phyloP scores from a whole-genome alignment of 35 echinoderm and acorn worm species.

The Chiridota heheva region DNA sequence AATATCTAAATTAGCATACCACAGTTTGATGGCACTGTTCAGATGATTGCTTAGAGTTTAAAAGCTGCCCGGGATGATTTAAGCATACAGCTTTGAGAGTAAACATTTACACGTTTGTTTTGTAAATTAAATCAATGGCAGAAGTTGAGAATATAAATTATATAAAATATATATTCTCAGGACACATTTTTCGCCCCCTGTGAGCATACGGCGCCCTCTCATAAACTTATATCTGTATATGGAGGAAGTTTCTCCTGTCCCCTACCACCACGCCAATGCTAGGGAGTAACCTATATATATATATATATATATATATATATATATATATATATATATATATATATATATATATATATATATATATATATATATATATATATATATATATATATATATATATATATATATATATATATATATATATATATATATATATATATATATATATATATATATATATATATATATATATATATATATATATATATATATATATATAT shows the following conservation, averaged over 20 bases:
- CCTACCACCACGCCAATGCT: neutral
- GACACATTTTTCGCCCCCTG: neutral
- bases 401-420: slow-evolving; percentile 1
- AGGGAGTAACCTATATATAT: too few species aligned
- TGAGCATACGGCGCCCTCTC: too few species aligned
- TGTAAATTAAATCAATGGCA: neutral
- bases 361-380: neutral
- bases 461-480: neutral
- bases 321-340: slow-evolving; percentile 9
- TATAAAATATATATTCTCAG: neutral
- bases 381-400: slow-evolving; percentile 4
- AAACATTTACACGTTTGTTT: neutral
- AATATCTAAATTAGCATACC: too few species aligned
- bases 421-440: slow-evolving; percentile 1
- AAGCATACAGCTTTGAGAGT: neutral
- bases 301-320: slow-evolving; percentile 10
- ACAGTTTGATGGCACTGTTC: too few species aligned
- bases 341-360: neutral
- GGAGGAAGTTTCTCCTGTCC: too few species aligned
- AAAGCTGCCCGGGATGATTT: too few species aligned
- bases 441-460: slow-evolving; percentile 1
- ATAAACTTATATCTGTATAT: neutral
- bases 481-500: slow-evolving; percentile 1
- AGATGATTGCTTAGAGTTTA: too few species aligned
- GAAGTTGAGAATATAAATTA: too few species aligned